phyloP scores from a whole-genome alignment of 2,113 vertebrate species.

The Tricholaema leucomelas region DNA sequence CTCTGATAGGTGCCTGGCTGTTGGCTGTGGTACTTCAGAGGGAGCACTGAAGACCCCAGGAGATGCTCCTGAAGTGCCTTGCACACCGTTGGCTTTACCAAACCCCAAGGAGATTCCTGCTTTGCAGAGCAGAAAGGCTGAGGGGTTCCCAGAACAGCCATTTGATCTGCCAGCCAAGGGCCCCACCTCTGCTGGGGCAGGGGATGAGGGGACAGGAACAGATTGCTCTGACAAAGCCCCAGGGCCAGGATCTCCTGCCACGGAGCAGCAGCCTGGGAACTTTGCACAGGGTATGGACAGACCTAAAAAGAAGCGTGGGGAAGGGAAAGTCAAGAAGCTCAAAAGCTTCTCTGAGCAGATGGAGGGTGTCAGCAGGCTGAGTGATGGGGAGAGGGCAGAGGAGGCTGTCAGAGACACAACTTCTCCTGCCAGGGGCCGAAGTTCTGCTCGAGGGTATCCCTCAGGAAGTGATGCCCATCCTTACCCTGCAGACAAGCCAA shows the following conservation, averaged over 20 bases:
- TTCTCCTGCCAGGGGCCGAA: not conserved
- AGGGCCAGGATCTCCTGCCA: not conserved
- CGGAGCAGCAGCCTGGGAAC: not conserved
- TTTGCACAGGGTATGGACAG: not conserved
- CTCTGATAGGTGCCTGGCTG: not conserved
- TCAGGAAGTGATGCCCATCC: not conserved
- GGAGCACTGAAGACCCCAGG: rapidly evolving
- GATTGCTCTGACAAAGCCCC: not conserved
- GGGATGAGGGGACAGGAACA: not conserved
- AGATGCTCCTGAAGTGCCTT: not conserved
- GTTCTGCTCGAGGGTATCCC: not conserved
- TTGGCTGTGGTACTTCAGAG: not conserved
- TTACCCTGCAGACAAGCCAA: slow-evolving; percentile 16
- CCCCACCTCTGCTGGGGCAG: not conserved
- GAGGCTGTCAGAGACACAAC: not conserved
- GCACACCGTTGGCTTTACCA: not conserved
- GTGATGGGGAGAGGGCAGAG: not conserved
- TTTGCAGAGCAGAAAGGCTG: not conserved
- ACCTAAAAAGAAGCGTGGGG: slow-evolving; percentile 29
- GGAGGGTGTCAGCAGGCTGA: not conserved
- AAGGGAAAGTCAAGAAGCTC: slow-evolving; percentile 56
- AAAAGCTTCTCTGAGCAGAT: not conserved
- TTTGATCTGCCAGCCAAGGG: not conserved
- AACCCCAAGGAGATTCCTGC: not conserved
- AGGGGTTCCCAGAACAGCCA: not conserved